Base-by-base conservation (phyloP, 2,888 invertebrate genomes). In the Rotaria socialis region DNA sequence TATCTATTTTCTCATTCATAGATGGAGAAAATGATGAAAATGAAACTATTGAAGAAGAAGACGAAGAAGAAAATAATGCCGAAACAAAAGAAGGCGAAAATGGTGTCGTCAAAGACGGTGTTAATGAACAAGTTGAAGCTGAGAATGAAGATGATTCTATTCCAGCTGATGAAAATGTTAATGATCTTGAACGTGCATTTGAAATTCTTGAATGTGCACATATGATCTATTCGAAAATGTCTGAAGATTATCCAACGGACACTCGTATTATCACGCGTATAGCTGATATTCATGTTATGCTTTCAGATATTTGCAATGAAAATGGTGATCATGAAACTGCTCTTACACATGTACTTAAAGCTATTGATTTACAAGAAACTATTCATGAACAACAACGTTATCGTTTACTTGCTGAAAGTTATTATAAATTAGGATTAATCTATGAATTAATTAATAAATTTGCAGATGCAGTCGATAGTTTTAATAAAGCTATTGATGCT, bases 121-220 rank as follows among this genome's bases (percentile, higher is more conserved):
- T 0, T n/a, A 47, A n/a, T 10, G 80, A 43, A 47, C 35, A 35
- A 67, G 35, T 1, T 14, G 43, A 43, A n/a, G 85, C 85, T 35
- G 86, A 85, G 22, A 55, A 87, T n/a, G 56, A 52, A 14, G 85
- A 58, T n/a, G 86, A 84, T 16, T 27, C 56, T 24, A 56, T 50
- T 41, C 67, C 80, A 74, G 60, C 86, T 47, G 85, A 85, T 56
- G 87, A 87, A 85, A 89, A 90, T 86, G 93, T 91, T 85, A 92
- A 91, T 58, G 93, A 93, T 88, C 92, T 96, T 86, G 95, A 97
- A 92, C 92, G 97, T 41, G 95, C 97, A 0, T 97, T 97, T 97
- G 97, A 98, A 92, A 95, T 95, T 89, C 92, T 97, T 85, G 96
- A 97, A 90, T 91, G 96, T 56, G 94, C 96, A 0, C 95, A 95